Percentiles rank a stretch among this genome's conserved stretches.
Conservation (phyloP, 1,140 invertebrate species). For the Pseudomyrmex gracilis region DNA sequence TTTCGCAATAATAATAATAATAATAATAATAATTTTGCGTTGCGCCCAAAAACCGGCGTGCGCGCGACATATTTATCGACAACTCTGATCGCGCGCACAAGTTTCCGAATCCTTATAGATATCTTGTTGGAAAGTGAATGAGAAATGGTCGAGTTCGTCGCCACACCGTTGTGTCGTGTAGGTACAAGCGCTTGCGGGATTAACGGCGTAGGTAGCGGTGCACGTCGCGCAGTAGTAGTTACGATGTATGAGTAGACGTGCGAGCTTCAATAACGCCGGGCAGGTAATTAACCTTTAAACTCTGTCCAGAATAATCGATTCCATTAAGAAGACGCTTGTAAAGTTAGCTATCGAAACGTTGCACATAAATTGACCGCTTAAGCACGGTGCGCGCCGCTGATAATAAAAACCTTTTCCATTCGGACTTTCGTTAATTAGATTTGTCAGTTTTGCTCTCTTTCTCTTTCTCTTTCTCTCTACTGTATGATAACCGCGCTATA, state of each 20-base stretch:
- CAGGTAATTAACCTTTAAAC: slow-evolving; percentile 34
- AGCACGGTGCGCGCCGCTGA: background rate
- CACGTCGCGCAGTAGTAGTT: background rate
- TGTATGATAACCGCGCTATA: background rate
- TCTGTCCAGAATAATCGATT: slow-evolving; percentile 26
- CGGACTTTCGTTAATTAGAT: background rate
- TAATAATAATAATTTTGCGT: no score
- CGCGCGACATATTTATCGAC: background rate
- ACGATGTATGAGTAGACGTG: slow-evolving; percentile 23
- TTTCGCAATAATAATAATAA: no score
- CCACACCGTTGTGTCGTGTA: slow-evolving; percentile 15
- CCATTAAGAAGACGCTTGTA: slow-evolving; percentile 8
- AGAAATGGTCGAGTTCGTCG: slow-evolving; percentile 28
- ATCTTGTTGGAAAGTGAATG: background rate
- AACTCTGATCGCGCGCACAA: background rate
- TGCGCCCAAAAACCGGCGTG: background rate
- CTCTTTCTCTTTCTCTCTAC: background rate
- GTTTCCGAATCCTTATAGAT: background rate
- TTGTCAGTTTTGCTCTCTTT: background rate
- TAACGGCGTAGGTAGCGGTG: slow-evolving; percentile 33
- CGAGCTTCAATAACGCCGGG: slow-evolving; percentile 39
- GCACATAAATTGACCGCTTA: background rate
- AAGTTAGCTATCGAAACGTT: background rate
- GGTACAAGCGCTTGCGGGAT: slow-evolving; percentile 34
- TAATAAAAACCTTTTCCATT: background rate